These are phyloP conservation scores for Myrmophylax atrothorax DNA, from an alignment of 2,113 vertebrate genomes.

Conservation along the genomic window DNA sequence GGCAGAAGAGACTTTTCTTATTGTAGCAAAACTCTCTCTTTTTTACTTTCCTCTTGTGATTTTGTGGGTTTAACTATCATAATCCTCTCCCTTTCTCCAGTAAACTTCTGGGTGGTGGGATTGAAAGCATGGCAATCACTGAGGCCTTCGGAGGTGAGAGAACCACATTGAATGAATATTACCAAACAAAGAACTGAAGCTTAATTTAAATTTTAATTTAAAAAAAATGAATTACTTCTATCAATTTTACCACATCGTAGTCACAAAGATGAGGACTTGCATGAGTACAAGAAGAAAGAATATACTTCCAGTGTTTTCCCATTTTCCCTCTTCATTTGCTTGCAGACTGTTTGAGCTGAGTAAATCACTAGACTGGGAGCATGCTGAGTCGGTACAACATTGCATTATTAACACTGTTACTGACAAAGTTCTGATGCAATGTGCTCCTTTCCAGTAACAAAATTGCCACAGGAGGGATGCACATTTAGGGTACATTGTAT, in stretches of 20 bases:
- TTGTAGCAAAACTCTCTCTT: not conserved
- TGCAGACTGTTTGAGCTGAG: not conserved
- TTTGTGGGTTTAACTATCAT: not conserved
- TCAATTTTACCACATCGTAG: not conserved
- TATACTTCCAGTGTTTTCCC: not conserved
- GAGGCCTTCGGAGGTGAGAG: slow-evolving; percentile 95
- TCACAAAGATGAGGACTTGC: not conserved
- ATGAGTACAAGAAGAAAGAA: not conserved
- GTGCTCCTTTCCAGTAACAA: not conserved
- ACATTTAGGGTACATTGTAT: not conserved
- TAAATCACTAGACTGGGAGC: not conserved
- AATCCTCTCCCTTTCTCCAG: slow-evolving; percentile 74
- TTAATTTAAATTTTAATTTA: not conserved
- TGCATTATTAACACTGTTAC: not conserved
- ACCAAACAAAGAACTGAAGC: not conserved
- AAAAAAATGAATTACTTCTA: not conserved
- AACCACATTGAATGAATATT: not conserved
- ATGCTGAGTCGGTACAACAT: not conserved
- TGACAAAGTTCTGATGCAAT: not conserved
- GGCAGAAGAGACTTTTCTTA: not conserved
- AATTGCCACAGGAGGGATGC: not conserved
- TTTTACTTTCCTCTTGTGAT: not conserved
- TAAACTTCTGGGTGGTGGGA: slow-evolving; percentile 94
- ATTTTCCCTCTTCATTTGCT: not conserved
- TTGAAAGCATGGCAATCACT: slow-evolving; percentile 99